These are phyloP conservation scores for Drosophila kepulauana DNA, from an alignment of 1,140 invertebrate genomes.

Conservation along the genomic window DNA sequence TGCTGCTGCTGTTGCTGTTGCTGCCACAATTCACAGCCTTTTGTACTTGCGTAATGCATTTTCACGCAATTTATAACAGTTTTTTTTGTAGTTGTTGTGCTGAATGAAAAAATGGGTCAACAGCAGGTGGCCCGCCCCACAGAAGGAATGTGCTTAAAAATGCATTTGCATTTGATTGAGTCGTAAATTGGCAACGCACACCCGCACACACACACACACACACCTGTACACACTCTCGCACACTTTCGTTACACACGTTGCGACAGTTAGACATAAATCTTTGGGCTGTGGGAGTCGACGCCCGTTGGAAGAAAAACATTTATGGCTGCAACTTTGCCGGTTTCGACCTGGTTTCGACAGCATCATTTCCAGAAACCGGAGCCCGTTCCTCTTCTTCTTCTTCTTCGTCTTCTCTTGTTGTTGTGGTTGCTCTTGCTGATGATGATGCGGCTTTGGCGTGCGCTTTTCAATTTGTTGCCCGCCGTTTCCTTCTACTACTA, in stretches of 20 bases:
- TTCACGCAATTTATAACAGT: constrained; percentile 82
- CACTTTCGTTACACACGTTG: constrained; percentile 1
- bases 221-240: background rate
- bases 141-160: constrained; percentile 53
- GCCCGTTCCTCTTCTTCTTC: constrained; percentile 14
- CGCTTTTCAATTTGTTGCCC: constrained; percentile 77
- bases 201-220: constrained; percentile 12
- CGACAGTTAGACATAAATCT: constrained; percentile 70
- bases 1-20: constrained; percentile 43
- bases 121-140: constrained; percentile 59
- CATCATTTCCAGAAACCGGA: constrained; percentile 71
- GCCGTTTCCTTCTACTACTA: constrained; percentile 46
- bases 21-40: constrained; percentile 80
- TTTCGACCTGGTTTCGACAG: constrained; percentile 68
- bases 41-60: constrained; percentile 82
- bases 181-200: constrained; percentile 79
- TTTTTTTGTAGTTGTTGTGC: constrained; percentile 43
- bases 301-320: constrained; percentile 39
- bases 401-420: constrained; percentile 5
- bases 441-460: constrained; percentile 81
- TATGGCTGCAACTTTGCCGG: constrained; percentile 53
- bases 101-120: constrained; percentile 45
- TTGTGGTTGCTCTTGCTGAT: constrained; percentile 44
- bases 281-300: constrained; percentile 68
- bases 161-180: constrained; percentile 81